A percentile compares a stretch with the other conserved stretches of the same genome.
Evolutionary conservation across 2,113 vertebrate genomes (phyloP).

Genomic region (Mustelus asterias): DNA sequence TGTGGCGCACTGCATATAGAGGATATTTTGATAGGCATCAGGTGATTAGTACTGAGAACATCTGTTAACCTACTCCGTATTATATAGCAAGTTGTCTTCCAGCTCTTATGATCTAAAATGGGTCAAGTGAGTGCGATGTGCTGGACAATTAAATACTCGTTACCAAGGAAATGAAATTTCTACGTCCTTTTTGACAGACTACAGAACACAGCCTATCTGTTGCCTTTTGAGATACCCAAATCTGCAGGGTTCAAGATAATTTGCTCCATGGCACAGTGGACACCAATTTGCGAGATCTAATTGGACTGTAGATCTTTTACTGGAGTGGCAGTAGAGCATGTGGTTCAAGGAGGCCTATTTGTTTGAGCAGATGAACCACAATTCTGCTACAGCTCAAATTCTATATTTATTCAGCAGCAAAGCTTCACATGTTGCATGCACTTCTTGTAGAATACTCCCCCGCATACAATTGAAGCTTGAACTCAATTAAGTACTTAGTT

Average conservation of each 20-base stretch:
- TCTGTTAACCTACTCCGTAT: background rate
- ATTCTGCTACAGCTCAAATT: background rate
- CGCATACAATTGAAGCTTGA: too few species aligned
- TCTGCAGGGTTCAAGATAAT: background rate
- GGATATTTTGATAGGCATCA: background rate
- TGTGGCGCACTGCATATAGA: too few species aligned
- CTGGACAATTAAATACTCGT: background rate
- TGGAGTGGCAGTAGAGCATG: background rate
- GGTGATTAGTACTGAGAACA: background rate
- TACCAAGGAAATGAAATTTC: background rate
- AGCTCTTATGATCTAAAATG: background rate
- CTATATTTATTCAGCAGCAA: background rate
- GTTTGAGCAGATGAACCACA: background rate
- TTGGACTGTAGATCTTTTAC: too few species aligned
- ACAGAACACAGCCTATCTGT: background rate
- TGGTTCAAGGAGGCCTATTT: background rate
- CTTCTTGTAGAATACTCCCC: too few species aligned
- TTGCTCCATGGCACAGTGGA: background rate
- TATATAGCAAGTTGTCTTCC: background rate
- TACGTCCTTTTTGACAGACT: too few species aligned
- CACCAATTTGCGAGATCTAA: background rate
- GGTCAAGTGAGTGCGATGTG: background rate
- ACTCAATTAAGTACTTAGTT: too few species aligned
- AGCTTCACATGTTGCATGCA: background rate
- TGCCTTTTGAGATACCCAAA: background rate